Evolutionary conservation across 2,888 invertebrate species (phyloP), one percentile per base, ranked within the genome.

Genomic region (Meghimatium bilineatum): DNA sequence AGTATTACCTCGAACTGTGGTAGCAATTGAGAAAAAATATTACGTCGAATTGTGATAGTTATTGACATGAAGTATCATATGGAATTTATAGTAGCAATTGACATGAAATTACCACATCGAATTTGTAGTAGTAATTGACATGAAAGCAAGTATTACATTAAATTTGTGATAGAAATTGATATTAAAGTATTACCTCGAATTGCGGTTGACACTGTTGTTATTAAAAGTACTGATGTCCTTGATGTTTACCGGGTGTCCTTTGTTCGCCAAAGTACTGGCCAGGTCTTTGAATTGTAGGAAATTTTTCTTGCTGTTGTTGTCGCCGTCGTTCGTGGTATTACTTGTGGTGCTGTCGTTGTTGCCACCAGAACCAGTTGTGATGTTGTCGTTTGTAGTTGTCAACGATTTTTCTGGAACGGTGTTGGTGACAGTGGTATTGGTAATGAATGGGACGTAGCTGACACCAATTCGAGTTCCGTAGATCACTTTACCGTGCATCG

Each of bases 161-260:
- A n/a, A n/a, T n/a, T n/a, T n/a, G n/a, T n/a, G n/a, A n/a, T n/a
- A n/a, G n/a, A n/a, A n/a, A n/a, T n/a, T n/a, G n/a, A n/a, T n/a
- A n/a, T n/a, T n/a, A n/a, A n/a, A n/a, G n/a, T n/a, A 49, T 3
- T 69, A 83, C 83, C 83, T 83, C 29, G 83, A 78, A 74, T 83
- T 83, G 5, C 83, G 72, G 44, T 83, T 83, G 49, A 74, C 79
- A 52, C 79, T 83, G 63, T 34, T 78, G 72, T 38, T 74, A 67
- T 77, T 77, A 49, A 69, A 67, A n/a, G 34, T 74, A 71, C 71
- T 78, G 79, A 83, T 83, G 83, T 83, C 83, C 34, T 83, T 83
- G 79, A 83, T 83, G 83, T 83, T 83, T n/a, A 83, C 74, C 1
- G 83, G 83, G 63, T 83, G 83, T 44, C 83, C 83, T 52, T 79